A percentile compares a stretch with the other conserved stretches of the same genome.
phyloP scores from a whole-genome alignment of 2,113 vertebrate genomes.

The Ptyas mucosa region DNA sequence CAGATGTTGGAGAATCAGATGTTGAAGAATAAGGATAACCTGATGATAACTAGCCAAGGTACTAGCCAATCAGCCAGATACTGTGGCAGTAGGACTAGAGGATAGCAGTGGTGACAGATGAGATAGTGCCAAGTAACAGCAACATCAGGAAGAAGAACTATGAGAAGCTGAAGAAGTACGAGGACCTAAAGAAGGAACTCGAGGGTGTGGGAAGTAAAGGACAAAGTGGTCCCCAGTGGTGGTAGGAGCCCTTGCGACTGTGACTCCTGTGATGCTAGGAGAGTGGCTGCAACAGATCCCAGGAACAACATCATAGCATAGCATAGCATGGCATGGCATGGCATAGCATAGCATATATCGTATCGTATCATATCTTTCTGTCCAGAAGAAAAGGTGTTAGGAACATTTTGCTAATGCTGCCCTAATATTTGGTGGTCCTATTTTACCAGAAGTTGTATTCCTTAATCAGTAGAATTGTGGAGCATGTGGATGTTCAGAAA shows the following conservation, averaged over 20 bases:
- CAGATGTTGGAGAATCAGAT: neutral
- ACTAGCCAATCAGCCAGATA: neutral
- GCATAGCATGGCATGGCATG: neutral
- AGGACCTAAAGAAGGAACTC: neutral
- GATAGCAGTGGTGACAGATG: neutral
- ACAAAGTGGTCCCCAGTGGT: neutral
- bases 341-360: neutral
- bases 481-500: constrained; percentile 71
- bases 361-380: neutral
- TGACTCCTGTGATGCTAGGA: neutral
- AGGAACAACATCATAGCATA: neutral
- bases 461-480: constrained; percentile 77
- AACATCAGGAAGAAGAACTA: neutral
- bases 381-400: neutral
- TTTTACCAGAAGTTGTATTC: constrained; percentile 72
- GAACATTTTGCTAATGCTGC: constrained; percentile 66
- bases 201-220: neutral
- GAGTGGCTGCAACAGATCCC: neutral
- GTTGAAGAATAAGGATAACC: neutral
- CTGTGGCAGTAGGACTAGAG: neutral
- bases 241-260: neutral
- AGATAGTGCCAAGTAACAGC: neutral
- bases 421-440: constrained; percentile 66
- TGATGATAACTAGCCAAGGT: neutral
- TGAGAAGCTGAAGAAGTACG: neutral